A percentile compares a stretch with the other conserved stretches of the same genome.
Evolutionary conservation across 2,797 vertebrate genomes (phyloP).

Genomic region (Hirundo rustica): DNA sequence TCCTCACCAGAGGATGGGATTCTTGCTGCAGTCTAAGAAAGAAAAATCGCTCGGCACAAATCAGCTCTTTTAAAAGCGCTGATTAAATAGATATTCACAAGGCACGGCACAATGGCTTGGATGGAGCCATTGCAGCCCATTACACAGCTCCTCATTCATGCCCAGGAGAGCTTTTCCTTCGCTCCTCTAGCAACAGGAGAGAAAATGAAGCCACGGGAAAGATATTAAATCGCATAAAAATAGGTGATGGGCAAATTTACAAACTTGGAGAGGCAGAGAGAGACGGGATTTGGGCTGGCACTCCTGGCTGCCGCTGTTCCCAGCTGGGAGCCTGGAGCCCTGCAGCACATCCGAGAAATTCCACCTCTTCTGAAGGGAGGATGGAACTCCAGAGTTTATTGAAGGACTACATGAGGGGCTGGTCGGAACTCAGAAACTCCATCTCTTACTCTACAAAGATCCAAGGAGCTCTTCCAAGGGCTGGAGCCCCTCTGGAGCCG

Average conservation of each 20-base stretch:
- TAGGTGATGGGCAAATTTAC: background rate
- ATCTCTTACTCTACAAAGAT: background rate
- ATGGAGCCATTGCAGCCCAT: conserved; percentile 2
- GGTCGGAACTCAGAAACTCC: background rate
- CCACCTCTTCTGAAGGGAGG: background rate
- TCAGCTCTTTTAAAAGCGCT: conserved; percentile 16
- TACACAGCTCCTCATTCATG: conserved; percentile 10
- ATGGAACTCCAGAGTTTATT: background rate
- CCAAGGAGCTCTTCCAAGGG: background rate
- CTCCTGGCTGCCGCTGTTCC: background rate
- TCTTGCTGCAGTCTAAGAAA: background rate
- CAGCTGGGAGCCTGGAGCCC: background rate
- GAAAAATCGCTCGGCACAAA: conserved; percentile 35
- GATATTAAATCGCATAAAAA: background rate
- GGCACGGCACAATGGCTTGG: conserved; percentile 12
- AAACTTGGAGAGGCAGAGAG: background rate
- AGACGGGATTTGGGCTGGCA: background rate
- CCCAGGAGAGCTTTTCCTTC: conserved; percentile 36
- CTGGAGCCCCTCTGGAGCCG: background rate
- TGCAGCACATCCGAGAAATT: background rate
- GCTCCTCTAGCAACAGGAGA: background rate
- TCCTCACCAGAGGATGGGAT: background rate
- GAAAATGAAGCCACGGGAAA: background rate
- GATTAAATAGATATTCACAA: conserved; percentile 54
- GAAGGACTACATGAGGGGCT: background rate